These are phyloP conservation scores for Indicator indicator DNA, from an alignment of 2,113 vertebrate genomes.

Conservation along the genomic window DNA sequence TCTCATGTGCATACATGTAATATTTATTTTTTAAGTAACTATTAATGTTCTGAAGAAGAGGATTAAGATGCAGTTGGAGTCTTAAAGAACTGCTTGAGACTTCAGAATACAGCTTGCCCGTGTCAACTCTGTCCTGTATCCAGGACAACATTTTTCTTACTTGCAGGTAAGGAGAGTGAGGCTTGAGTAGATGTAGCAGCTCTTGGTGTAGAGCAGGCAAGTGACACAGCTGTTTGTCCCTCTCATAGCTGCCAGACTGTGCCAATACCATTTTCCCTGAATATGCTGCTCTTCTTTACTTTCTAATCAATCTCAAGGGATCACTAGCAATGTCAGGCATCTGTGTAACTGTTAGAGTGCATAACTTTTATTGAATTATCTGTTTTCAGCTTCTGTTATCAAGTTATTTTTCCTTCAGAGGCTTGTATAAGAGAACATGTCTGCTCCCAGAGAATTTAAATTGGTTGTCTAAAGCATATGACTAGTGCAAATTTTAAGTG, in stretches of 20 bases:
- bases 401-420: background rate
- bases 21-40: background rate
- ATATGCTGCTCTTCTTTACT: background rate
- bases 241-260: background rate
- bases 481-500: background rate
- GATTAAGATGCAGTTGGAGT: background rate
- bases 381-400: background rate
- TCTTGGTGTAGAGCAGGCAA: background rate
- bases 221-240: background rate
- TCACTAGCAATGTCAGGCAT: background rate
- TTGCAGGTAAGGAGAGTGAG: rapidly evolving
- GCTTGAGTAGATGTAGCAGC: background rate
- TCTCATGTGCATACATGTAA: background rate
- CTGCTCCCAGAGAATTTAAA: background rate
- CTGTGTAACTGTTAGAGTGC: background rate
- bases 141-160: background rate
- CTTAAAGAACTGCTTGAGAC: background rate
- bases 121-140: background rate
- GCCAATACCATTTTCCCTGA: background rate
- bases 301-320: background rate
- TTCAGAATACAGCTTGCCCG: background rate
- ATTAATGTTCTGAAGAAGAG: background rate
- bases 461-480: background rate
- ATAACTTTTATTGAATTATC: background rate
- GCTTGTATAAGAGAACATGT: background rate